These are phyloP conservation scores for Dasypolia templi DNA, from an alignment of 2,888 invertebrate genomes.

Conservation along the genomic window DNA sequence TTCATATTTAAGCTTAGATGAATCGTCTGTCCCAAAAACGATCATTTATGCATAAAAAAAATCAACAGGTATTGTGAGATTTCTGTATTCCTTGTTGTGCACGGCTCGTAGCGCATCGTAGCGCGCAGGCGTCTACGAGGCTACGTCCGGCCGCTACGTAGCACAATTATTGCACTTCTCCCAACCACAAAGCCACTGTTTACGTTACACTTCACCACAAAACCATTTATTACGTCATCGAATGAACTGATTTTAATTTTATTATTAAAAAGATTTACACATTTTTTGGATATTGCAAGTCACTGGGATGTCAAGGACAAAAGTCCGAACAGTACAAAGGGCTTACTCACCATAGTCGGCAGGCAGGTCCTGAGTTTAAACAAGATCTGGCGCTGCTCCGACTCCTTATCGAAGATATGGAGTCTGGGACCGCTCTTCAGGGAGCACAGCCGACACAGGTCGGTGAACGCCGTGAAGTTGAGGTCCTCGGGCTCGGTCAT, in stretches of 20 bases:
- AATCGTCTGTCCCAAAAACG: not conserved
- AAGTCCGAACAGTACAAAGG: slow-evolving; percentile 57
- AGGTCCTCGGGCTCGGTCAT: slow-evolving; percentile 93
- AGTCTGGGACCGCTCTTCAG: slow-evolving; percentile 92
- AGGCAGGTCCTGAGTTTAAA: slow-evolving; percentile 93
- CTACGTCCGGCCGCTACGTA: slow-evolving; percentile 77
- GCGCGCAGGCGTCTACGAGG: slow-evolving; percentile 87
- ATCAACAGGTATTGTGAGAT: slow-evolving; percentile 79
- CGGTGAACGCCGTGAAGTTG: slow-evolving; percentile 92
- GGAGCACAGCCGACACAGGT: slow-evolving; percentile 93
- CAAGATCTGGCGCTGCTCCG: slow-evolving; percentile 93
- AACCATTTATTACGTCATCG: slow-evolving; percentile 23
- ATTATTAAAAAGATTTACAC: slow-evolving; percentile 1
- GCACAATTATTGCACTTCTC: slow-evolving; percentile 69
- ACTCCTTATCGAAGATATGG: slow-evolving; percentile 93
- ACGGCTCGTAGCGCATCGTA: slow-evolving; percentile 80
- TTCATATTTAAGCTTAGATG: not conserved
- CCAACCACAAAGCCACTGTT: slow-evolving; percentile 65
- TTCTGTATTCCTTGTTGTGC: slow-evolving; percentile 69
- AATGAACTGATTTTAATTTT: slow-evolving; percentile 2
- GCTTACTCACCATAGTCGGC: slow-evolving; percentile 92
- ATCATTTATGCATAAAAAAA: slow-evolving; percentile 51
- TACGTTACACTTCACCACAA: slow-evolving; percentile 59
- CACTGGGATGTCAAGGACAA: slow-evolving; percentile 63
- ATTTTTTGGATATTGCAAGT: slow-evolving; percentile 37